Conservation (phyloP, 1,140 invertebrate genomes). For the Berghia stephanieae region DNA sequence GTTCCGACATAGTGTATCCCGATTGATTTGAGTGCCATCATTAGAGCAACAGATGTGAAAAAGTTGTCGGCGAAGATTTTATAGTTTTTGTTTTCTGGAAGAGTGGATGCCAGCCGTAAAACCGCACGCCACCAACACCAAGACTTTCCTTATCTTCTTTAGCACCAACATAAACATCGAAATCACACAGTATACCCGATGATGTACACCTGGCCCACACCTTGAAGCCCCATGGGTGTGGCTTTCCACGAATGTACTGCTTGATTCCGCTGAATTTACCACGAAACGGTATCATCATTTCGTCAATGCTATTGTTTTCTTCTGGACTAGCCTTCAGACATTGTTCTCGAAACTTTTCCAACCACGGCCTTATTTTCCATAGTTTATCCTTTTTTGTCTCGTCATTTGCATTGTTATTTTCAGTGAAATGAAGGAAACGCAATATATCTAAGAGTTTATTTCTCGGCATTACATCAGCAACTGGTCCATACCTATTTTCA, state of each 20-base stretch:
- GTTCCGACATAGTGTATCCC: slow-evolving; percentile 30
- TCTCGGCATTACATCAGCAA: slow-evolving; percentile 26
- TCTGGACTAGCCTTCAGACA: slow-evolving; percentile 32
- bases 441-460: slow-evolving; percentile 13
- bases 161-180: slow-evolving; percentile 25
- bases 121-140: slow-evolving; percentile 33
- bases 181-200: slow-evolving; percentile 47
- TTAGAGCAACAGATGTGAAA: slow-evolving; percentile 19
- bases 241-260: slow-evolving; percentile 45
- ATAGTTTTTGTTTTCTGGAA: slow-evolving; percentile 21
- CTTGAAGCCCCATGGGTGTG: slow-evolving; percentile 46
- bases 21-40: slow-evolving; percentile 5
- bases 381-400: slow-evolving; percentile 32
- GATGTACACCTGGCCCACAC: slow-evolving; percentile 41
- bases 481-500: slow-evolving; percentile 16
- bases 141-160: slow-evolving; percentile 3
- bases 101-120: not conserved
- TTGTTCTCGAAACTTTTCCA: slow-evolving; percentile 27
- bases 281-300: slow-evolving; percentile 56
- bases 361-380: slow-evolving; percentile 38
- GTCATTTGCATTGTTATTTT: slow-evolving; percentile 23
- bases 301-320: slow-evolving; percentile 44
- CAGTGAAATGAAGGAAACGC: slow-evolving; percentile 27
- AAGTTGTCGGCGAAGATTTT: slow-evolving; percentile 35
- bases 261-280: slow-evolving; percentile 40